Evolutionary conservation across 2,113 vertebrate species (phyloP).

Genomic region (Columba livia): DNA sequence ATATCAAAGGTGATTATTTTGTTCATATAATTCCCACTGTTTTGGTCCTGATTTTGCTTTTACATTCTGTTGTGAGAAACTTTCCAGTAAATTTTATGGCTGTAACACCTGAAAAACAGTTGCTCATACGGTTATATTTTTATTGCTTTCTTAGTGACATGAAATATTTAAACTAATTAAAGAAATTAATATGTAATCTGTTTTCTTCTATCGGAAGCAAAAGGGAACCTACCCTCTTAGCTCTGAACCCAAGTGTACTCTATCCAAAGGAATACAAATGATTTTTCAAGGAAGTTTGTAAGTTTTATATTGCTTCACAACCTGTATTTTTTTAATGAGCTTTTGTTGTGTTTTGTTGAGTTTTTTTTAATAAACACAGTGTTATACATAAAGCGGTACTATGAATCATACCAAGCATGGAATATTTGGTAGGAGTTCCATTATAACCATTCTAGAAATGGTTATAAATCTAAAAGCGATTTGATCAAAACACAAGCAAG

Average conservation of each 20-base stretch:
- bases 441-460: neutral
- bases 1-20: neutral
- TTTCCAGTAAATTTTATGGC: neutral
- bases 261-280: neutral
- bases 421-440: neutral
- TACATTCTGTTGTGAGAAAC: neutral
- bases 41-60: neutral
- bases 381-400: no score
- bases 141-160: neutral
- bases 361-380: neutral
- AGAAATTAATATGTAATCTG: neutral
- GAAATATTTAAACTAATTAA: neutral
- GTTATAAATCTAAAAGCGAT: neutral
- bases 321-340: neutral
- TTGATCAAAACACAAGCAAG: neutral
- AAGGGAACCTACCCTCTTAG: neutral
- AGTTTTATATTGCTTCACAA: neutral
- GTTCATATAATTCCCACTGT: neutral
- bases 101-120: neutral
- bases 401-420: no score
- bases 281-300: neutral
- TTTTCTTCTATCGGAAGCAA: neutral
- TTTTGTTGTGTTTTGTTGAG: no score
- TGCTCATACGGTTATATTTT: neutral
- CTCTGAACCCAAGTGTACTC: neutral